Percentiles rank a stretch among this genome's conserved stretches.
phyloP scores from a whole-genome alignment of 1,140 invertebrate species.

The Scaptomyza hsui region DNA sequence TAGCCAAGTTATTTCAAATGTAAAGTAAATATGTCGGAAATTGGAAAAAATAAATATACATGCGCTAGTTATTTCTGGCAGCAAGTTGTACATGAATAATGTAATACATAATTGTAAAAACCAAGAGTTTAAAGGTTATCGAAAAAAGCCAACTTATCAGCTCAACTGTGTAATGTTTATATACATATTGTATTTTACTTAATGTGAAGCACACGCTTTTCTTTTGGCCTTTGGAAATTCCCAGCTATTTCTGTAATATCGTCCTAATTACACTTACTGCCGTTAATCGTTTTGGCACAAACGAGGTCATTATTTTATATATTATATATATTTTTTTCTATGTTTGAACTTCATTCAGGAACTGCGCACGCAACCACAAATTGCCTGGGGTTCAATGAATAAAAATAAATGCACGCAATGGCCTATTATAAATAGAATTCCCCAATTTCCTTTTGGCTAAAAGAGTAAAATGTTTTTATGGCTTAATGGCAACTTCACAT shows the following conservation, averaged over 20 bases:
- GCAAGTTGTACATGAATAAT: not conserved
- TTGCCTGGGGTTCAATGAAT: not conserved
- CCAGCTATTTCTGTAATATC: constrained; percentile 42
- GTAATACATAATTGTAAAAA: not conserved
- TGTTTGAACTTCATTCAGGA: constrained; percentile 4
- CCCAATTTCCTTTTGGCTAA: constrained; percentile 1
- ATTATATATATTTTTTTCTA: not conserved
- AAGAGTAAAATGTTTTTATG: not conserved
- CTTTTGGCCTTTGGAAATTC: constrained; percentile 39
- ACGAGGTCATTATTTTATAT: constrained; percentile 11
- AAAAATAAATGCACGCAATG: constrained; percentile 61
- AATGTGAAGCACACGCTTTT: not conserved
- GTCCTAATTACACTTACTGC: not conserved
- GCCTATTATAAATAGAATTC: constrained; percentile 34
- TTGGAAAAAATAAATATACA: not conserved
- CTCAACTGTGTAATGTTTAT: constrained; percentile 3
- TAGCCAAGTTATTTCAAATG: constrained; percentile 26
- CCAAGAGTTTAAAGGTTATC: constrained; percentile 9
- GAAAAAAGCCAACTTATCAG: constrained; percentile 2
- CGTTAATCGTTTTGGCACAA: not conserved
- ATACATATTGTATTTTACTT: not conserved
- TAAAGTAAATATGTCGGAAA: constrained; percentile 36
- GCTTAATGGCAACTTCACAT: not conserved
- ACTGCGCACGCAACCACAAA: constrained; percentile 12
- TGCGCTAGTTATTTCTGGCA: constrained; percentile 2